Base-by-base conservation (phyloP, 2,113 vertebrate species). In the Conger conger region DNA sequence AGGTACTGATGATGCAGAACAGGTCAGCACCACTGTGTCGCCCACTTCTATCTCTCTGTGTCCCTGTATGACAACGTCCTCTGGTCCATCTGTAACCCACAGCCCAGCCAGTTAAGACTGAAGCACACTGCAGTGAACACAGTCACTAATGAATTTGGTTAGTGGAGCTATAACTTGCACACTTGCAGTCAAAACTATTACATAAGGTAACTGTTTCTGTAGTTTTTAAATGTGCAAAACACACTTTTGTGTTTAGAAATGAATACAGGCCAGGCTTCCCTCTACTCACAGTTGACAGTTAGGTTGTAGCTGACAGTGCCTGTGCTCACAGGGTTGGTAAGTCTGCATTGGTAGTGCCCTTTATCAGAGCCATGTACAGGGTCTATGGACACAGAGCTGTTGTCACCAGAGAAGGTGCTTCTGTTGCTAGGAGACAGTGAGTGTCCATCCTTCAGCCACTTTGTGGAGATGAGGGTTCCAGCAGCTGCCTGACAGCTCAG, bases 81-180 rank as follows among this genome's bases (percentile, higher is more conserved):
- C 88, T 82, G 93, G 94, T 83, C 94, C 93, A 89, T 91, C 93
- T 94, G 89, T 82, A 90, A 90, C 80, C 84, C 45, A 86, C 5
- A 80, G 38, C 68, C 18, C 33, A 76, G 36, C 45, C 20, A 76
- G 73, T 23, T 45, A 57, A n/a, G 35, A 35, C 27, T 6, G 16
- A 40, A 30, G 35, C 42, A 15, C 42, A 23, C 54, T 57, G 54
- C 54, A 57, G 54, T 60, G 18, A 60, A 20, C 27, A 18, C 15
- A n/a, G 50, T 30, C 63, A 53, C 11, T n/a, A n/a, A n/a, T n/a
- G n/a, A 30, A 7, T 23, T 30, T 30, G 63, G 7, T 30, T 33
- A 73, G 63, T 30, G 23, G 27, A 73, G 68, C n/a, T 13, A 33
- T 13, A 73, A 73, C 68, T n/a, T n/a, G n/a, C n/a, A 73, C n/a